phyloP scores from a whole-genome alignment of 2,888 invertebrate species.

The Junonia oenone region DNA sequence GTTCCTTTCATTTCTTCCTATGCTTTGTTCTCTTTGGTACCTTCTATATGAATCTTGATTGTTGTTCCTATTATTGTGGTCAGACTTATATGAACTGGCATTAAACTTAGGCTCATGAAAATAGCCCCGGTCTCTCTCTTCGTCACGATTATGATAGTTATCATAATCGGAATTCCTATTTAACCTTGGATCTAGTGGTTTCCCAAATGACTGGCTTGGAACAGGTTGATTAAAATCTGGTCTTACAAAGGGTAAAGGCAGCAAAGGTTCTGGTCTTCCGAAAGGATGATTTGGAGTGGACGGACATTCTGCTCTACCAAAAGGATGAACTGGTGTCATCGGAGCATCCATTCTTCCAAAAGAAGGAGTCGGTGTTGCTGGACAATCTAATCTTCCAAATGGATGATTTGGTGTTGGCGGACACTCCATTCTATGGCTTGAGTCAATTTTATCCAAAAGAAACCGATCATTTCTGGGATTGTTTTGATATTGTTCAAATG shows the following conservation, averaged over 20 bases:
- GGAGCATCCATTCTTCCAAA: slow-evolving; percentile 37
- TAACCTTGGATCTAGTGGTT: slow-evolving; percentile 50
- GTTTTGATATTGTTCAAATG: slow-evolving; percentile 27
- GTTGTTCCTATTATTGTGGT: slow-evolving; percentile 32
- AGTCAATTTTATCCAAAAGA: slow-evolving; percentile 20
- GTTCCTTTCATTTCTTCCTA: slow-evolving; percentile 38
- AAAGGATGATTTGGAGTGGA: slow-evolving; percentile 44
- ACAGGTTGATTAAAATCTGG: slow-evolving; percentile 29
- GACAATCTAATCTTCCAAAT: slow-evolving; percentile 34
- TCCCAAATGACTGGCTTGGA: slow-evolving; percentile 33
- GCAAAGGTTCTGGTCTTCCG: slow-evolving; percentile 30
- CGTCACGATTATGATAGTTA: slow-evolving; percentile 30
- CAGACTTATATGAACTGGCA: slow-evolving; percentile 31
- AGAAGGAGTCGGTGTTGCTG: slow-evolving; percentile 37
- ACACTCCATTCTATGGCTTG: slow-evolving; percentile 27
- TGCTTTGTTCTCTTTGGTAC: slow-evolving; percentile 41
- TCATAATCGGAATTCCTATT: slow-evolving; percentile 51
- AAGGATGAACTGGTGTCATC: slow-evolving; percentile 41
- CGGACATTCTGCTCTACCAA: slow-evolving; percentile 35
- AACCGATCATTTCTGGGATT: slow-evolving; percentile 28
- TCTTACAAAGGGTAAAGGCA: slow-evolving; percentile 39
- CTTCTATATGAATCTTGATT: slow-evolving; percentile 35
- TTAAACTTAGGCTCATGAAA: slow-evolving; percentile 41
- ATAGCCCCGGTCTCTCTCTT: slow-evolving; percentile 43
- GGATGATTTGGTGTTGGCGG: slow-evolving; percentile 12